These are phyloP conservation scores for Aratinga solstitialis DNA, from an alignment of 2,797 vertebrate species.

Conservation along the genomic window DNA sequence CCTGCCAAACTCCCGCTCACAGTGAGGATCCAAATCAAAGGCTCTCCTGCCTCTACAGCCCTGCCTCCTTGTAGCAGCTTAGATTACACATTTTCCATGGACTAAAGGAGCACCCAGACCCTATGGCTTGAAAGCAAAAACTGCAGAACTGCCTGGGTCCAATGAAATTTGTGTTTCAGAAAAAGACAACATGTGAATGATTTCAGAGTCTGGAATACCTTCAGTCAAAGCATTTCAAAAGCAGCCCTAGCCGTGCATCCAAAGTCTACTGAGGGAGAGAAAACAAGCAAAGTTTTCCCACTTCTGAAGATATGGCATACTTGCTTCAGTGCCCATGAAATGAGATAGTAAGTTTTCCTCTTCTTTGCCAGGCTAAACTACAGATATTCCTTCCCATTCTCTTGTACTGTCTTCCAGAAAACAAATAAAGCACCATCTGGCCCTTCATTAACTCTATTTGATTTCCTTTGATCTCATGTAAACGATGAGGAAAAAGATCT, in stretches of 20 bases:
- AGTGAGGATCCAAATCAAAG: constrained; percentile 65
- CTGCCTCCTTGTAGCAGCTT: constrained; percentile 29
- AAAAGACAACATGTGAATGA: constrained; percentile 41
- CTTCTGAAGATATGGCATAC: constrained; percentile 42
- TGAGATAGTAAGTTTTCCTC: constrained; percentile 40
- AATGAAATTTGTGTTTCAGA: constrained; percentile 29
- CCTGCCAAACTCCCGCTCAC: constrained; percentile 47
- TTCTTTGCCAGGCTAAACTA: constrained; percentile 64
- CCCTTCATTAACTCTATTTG: constrained; percentile 69
- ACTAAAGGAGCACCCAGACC: background rate
- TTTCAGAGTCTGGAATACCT: constrained; percentile 62
- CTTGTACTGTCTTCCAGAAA: constrained; percentile 43
- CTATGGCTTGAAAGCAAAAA: constrained; percentile 16
- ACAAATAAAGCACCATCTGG: constrained; percentile 72
- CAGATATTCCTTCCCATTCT: constrained; percentile 38
- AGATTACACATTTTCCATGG: constrained; percentile 49
- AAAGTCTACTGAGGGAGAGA: constrained; percentile 43
- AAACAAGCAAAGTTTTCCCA: constrained; percentile 55
- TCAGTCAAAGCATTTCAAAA: background rate
- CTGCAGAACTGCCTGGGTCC: background rate
- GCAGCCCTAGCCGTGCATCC: background rate
- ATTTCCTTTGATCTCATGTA: constrained; percentile 74
- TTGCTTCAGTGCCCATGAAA: constrained; percentile 50
- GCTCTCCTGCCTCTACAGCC: constrained; percentile 17
- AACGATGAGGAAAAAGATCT: constrained; percentile 72